phyloP scores from a whole-genome alignment of 2,113 vertebrate species.

The Saguinus imperator region DNA sequence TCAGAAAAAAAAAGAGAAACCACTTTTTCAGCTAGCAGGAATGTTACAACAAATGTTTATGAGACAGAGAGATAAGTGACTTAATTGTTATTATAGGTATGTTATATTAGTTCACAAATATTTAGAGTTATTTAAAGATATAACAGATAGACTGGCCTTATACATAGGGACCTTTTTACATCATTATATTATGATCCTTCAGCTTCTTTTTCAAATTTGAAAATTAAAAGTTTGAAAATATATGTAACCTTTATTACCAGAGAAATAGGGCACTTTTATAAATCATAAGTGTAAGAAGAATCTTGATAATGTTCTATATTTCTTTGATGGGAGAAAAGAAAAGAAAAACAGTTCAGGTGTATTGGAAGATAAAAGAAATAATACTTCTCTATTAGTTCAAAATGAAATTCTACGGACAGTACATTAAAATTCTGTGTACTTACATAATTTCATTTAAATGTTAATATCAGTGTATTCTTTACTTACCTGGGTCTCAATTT shows the following conservation, averaged over 20 bases:
- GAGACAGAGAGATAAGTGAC: background rate
- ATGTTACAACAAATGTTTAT: background rate
- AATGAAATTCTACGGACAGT: background rate
- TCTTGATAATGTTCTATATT: background rate
- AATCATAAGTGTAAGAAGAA: background rate
- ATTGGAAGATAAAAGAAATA: background rate
- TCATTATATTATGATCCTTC: constrained; percentile 59
- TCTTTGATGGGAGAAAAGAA: background rate
- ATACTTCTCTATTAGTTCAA: background rate
- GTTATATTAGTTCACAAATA: background rate
- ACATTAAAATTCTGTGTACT: background rate
- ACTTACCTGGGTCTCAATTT: background rate
- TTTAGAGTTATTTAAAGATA: background rate
- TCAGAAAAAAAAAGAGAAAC: background rate
- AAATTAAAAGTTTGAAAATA: constrained; percentile 4
- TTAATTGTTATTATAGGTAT: background rate
- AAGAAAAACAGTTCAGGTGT: background rate
- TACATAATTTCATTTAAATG: background rate
- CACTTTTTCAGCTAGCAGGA: background rate
- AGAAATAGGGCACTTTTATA: background rate
- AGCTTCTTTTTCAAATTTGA: background rate
- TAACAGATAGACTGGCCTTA: background rate
- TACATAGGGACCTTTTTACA: background rate
- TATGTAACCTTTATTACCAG: background rate
- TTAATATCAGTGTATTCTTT: background rate